Percentiles rank a stretch among this genome's conserved stretches.
phyloP scores from a whole-genome alignment of 2,888 invertebrate genomes.

The Caenorhabditis panamensis region DNA sequence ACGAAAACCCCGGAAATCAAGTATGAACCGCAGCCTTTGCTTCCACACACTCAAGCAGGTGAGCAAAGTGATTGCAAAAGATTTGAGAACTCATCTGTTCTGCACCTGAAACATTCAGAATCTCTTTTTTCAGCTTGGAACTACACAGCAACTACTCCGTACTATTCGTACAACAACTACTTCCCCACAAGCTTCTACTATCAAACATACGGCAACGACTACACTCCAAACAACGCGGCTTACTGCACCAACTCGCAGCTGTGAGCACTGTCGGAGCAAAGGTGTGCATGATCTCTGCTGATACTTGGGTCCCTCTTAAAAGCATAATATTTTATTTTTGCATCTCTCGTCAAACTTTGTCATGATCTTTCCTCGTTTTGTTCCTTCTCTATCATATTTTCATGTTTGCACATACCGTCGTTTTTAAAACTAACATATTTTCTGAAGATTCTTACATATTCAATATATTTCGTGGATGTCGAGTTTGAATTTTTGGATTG shows the following conservation, averaged over 20 bases:
- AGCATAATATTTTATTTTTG: neutral
- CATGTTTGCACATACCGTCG: neutral
- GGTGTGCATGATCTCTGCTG: constrained; percentile 7
- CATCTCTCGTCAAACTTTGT: too few relatives aligned
- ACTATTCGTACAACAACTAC: constrained; percentile 49
- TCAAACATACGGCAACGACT: constrained; percentile 48
- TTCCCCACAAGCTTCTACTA: constrained; percentile 54
- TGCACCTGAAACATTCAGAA: neutral
- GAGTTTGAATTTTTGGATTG: too few relatives aligned
- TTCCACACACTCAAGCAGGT: constrained; percentile 40
- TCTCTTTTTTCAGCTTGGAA: constrained; percentile 46
- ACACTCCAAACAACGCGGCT: constrained; percentile 62
- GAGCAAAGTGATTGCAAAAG: neutral
- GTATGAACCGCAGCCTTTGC: constrained; percentile 29
- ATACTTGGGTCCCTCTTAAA: neutral
- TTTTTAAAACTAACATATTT: neutral
- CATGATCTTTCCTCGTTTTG: neutral
- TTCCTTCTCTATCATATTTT: too few relatives aligned
- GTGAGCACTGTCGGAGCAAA: neutral
- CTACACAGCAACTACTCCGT: constrained; percentile 19
- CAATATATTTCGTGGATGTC: too few relatives aligned
- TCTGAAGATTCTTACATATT: too few relatives aligned
- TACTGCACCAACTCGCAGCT: constrained; percentile 32
- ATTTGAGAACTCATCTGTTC: too few relatives aligned
- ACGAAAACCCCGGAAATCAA: constrained; percentile 28